A percentile compares a stretch with the other conserved stretches of the same genome.
Evolutionary conservation across 2,797 vertebrate genomes (phyloP).

Genomic region (Crypturellus tataupa): DNA sequence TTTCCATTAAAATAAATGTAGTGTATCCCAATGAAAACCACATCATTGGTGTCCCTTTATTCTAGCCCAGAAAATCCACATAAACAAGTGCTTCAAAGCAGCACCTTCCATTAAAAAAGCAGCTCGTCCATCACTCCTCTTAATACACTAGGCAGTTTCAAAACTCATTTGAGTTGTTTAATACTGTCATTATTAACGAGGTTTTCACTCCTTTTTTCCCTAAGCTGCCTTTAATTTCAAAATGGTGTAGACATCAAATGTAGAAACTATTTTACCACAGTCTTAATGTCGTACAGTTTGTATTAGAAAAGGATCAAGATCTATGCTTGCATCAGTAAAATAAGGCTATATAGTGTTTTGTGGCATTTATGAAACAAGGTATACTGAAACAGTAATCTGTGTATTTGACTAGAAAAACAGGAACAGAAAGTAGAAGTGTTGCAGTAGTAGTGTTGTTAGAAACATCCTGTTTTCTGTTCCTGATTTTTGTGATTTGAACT

Average conservation of each 20-base stretch:
- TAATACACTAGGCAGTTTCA: background rate
- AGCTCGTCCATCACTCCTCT: background rate
- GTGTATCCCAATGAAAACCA: background rate
- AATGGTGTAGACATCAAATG: background rate
- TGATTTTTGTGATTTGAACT: background rate
- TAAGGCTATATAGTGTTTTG: background rate
- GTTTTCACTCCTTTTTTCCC: background rate
- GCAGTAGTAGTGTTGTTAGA: background rate
- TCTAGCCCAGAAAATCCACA: background rate
- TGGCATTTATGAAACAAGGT: background rate
- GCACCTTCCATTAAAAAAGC: background rate
- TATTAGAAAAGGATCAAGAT: background rate
- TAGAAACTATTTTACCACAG: background rate
- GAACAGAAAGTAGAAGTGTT: background rate
- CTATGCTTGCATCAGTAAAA: background rate
- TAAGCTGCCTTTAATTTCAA: background rate
- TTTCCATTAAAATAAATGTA: background rate
- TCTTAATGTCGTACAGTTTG: background rate
- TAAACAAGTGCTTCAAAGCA: background rate
- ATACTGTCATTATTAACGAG: background rate
- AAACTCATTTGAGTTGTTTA: background rate
- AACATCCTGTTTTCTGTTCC: background rate
- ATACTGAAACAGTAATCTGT: background rate
- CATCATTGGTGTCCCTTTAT: background rate
- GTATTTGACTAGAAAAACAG: background rate